A percentile compares a stretch with the other conserved stretches of the same genome.
Conservation (phyloP, 37 sponge, comb jelly and placozoan genomes). For the Lycopodina hypogea region DNA sequence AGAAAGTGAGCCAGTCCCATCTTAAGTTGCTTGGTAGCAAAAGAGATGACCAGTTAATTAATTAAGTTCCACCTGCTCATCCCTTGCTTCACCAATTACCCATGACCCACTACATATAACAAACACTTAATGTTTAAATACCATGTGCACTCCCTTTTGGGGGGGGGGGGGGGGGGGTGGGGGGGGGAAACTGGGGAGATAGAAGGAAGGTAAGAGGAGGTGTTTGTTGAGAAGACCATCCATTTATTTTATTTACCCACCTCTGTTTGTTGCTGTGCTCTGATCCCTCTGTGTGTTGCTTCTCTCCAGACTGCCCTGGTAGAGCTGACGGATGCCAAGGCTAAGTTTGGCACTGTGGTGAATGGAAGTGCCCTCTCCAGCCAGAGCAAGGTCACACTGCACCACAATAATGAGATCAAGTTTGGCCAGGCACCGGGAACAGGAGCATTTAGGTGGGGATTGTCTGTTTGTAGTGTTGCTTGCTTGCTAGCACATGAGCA, state of each 20-base stretch:
- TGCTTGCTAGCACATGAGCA: no score
- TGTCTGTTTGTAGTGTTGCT: not conserved
- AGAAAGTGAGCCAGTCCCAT: no score
- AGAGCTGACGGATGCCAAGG: constrained; percentile 39
- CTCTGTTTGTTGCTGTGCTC: not conserved
- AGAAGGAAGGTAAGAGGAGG: not conserved
- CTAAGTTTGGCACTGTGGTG: constrained; percentile 55
- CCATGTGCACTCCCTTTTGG: not conserved
- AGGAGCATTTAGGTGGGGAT: constrained; percentile 17
- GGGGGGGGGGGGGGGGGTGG: not conserved
- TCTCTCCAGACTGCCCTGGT: constrained; percentile 18
- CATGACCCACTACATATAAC: no score
- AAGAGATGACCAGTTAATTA: no score
- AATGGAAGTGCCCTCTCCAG: constrained; percentile 15
- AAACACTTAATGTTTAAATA: no score
- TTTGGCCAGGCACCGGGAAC: constrained; percentile 52
- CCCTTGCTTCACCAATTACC: no score
- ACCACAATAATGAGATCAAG: constrained; percentile 25
- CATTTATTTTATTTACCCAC: no score
- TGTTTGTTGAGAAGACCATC: not conserved
- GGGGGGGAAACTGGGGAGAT: not conserved
- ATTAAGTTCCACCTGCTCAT: no score
- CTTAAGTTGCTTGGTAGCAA: no score
- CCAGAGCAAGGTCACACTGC: constrained; percentile 8
- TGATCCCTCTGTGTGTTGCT: not conserved